phyloP scores from a whole-genome alignment of 2,888 invertebrate genomes.

The Catocala fraxini region DNA sequence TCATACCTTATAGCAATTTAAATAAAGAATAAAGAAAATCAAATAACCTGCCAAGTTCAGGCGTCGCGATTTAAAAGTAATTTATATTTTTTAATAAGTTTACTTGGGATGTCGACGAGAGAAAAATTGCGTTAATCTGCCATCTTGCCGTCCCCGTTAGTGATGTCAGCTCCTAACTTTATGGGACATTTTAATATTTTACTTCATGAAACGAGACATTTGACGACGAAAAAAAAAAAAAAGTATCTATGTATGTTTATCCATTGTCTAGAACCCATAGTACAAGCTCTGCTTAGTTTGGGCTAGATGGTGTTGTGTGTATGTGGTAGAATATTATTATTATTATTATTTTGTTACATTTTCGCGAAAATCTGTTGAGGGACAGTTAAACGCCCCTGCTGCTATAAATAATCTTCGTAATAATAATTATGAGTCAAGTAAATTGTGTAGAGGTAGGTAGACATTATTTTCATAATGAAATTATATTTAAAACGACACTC shows the following conservation, averaged over 20 bases:
- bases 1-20: background rate
- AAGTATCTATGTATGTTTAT: too few relatives aligned
- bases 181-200: constrained; percentile 11
- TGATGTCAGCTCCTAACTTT: constrained; percentile 12
- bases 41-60: constrained; percentile 27
- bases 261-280: too few relatives aligned
- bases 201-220: background rate
- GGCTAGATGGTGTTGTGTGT: too few relatives aligned
- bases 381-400: background rate
- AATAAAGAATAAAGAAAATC: background rate
- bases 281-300: too few relatives aligned
- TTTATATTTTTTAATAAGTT: constrained; percentile 48
- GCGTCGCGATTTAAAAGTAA: constrained; percentile 34
- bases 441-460: too few relatives aligned
- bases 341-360: constrained; percentile 1
- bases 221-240: too few relatives aligned
- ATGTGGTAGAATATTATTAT: too few relatives aligned
- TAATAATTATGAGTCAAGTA: background rate
- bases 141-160: constrained; percentile 15
- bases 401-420: background rate
- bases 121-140: constrained; percentile 46
- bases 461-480: too few relatives aligned
- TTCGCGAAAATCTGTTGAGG: constrained; percentile 1
- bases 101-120: constrained; percentile 28
- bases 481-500: too few relatives aligned